Evolutionary conservation across 2,888 invertebrate species (phyloP), one percentile per base, ranked within the genome.

Genomic region (Agrenia bidenticulata): DNA sequence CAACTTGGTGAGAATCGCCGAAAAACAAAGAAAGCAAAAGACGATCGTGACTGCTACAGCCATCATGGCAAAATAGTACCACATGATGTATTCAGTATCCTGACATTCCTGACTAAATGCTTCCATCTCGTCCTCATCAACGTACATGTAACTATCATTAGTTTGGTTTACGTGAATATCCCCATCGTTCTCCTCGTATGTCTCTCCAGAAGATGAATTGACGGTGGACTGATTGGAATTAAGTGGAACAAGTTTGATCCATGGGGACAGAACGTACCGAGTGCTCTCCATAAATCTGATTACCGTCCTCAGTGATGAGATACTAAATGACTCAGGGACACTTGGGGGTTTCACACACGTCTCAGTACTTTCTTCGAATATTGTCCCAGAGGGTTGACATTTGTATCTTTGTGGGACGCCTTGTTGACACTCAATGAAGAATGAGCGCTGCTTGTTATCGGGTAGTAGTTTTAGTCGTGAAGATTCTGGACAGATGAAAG

Each of bases 351-450:
- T 55, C 15, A 55, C 17, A 17, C 55, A 55, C n/a, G 15, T 32
- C 19, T 27, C 5, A 5, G n/a, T 24, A 17, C 7, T 32, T 4
- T n/a, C 32, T 7, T 55, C 32, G 24, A 27, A 55, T 23, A 55
- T 27, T n/a, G 55, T 55, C 9, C n/a, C 13, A 24, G 5, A 2
- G 4, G 55, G 55, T 55, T 55, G 32, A 19, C 55, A 55, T 17
- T 55, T 9, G 2, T 27, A 32, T n/a, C 55, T 13, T 32, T 27
- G 19, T 27, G 55, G 23, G 13, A 26, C 27, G 7, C 55, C 55
- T 15, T 55, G 7, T 7, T 11, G 32, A 32, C 55, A 55, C 27
- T 55, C 32, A n/a, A 55, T 55, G 37, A 55, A 55, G 11, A 27
- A 15, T 21, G 55, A 27, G 5, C 7, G 55, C 17, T 17, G 4